These are phyloP conservation scores for Anniella stebbinsi DNA, from an alignment of 2,797 vertebrate genomes.

Conservation along the genomic window DNA sequence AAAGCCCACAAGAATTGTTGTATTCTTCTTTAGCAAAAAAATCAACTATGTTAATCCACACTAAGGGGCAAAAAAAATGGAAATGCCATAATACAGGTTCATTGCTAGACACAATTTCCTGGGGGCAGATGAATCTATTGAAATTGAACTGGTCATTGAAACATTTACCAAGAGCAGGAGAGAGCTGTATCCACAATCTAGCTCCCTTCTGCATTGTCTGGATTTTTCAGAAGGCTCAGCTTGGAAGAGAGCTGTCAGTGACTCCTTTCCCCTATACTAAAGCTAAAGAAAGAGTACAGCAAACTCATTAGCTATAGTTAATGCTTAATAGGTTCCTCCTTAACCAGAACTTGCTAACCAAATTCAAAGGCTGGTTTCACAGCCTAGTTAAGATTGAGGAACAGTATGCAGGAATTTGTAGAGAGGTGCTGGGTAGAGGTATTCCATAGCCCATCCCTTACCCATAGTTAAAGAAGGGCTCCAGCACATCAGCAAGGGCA, in stretches of 20 bases:
- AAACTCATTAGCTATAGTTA: background rate
- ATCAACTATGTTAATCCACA: background rate
- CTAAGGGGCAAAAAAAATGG: no score
- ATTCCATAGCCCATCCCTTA: background rate
- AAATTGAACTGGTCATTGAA: background rate
- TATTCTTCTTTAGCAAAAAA: background rate
- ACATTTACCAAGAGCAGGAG: background rate
- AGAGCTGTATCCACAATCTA: background rate
- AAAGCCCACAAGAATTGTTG: background rate
- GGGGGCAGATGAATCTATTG: background rate
- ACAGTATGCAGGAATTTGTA: background rate
- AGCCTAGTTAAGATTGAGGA: background rate
- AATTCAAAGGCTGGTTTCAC: background rate
- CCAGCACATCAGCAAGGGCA: background rate
- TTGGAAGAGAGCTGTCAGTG: background rate
- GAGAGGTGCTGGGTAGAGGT: background rate
- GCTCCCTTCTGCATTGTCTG: background rate
- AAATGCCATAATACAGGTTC: conserved; percentile 17
- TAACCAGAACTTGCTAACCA: background rate
- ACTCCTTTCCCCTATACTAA: background rate
- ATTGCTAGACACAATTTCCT: conserved; percentile 20
- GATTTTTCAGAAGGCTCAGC: background rate
- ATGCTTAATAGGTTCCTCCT: background rate
- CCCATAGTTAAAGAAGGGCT: background rate
- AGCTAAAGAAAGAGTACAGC: background rate